These are phyloP conservation scores for Montipora cactus DNA, from an alignment of 64 coral and sea anemone species.

Conservation along the genomic window DNA sequence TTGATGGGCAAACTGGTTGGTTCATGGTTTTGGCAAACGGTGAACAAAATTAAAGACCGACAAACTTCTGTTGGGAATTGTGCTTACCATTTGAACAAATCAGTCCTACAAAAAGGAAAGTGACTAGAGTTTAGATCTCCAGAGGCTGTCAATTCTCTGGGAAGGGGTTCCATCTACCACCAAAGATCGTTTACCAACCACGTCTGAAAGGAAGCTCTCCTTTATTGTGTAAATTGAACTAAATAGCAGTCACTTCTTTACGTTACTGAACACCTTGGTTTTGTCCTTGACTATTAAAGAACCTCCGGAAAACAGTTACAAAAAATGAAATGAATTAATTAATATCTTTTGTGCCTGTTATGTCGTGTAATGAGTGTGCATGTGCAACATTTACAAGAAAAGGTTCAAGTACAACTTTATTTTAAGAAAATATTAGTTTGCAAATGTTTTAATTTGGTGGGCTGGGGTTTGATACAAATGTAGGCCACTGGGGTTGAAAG, in stretches of 20 bases:
- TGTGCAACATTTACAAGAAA: background rate
- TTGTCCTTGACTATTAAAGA: background rate
- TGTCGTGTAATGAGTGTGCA: background rate
- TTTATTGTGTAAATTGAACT: background rate
- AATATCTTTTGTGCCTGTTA: background rate
- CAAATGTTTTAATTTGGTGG: background rate
- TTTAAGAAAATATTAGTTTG: background rate
- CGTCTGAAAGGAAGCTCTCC: background rate
- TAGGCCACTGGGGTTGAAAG: background rate
- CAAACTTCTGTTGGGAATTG: too few species aligned
- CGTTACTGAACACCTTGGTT: background rate
- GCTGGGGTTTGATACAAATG: background rate
- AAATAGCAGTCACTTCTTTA: background rate
- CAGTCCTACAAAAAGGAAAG: background rate
- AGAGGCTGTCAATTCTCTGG: background rate
- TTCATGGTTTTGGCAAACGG: too few species aligned
- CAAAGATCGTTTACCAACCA: background rate
- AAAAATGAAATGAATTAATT: background rate
- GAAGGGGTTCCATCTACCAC: background rate
- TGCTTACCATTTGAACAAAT: too few species aligned
- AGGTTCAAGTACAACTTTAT: background rate
- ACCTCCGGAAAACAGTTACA: background rate
- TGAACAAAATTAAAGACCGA: too few species aligned
- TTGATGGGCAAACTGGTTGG: too few species aligned
- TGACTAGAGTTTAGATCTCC: background rate